Conservation (phyloP, 2,113 vertebrate genomes). For the Nymphicus hollandicus region DNA sequence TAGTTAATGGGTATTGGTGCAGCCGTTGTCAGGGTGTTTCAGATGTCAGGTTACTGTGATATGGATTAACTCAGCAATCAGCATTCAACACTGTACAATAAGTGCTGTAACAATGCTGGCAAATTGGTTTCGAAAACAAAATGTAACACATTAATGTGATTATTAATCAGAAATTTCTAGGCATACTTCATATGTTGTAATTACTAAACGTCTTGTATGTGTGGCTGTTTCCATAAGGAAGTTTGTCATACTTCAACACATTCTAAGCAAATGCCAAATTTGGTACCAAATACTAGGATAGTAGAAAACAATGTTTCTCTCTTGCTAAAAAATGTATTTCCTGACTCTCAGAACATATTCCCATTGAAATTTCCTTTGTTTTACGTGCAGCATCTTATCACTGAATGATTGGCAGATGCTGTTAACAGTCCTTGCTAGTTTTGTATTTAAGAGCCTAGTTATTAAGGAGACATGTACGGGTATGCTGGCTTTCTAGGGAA, state of each 20-base stretch:
- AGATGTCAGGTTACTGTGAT: not conserved
- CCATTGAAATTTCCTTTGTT: not conserved
- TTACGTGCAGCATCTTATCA: not conserved
- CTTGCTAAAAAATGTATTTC: not conserved
- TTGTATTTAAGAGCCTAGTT: not conserved
- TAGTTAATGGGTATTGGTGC: not conserved
- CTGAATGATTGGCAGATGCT: not conserved
- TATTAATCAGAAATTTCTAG: slow-evolving; percentile 32
- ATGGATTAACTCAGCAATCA: not conserved
- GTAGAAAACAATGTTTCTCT: not conserved
- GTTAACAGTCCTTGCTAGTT: not conserved
- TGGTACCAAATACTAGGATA: not conserved
- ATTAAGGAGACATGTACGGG: not conserved
- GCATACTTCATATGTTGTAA: not conserved
- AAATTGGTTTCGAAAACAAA: slow-evolving; percentile 28
- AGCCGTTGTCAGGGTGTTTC: not conserved
- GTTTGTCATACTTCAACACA: not conserved
- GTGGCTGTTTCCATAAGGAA: not conserved
- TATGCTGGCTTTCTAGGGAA: not conserved
- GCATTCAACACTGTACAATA: not conserved
- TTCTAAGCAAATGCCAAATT: not conserved
- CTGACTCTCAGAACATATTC: not conserved
- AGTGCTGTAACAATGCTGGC: not conserved
- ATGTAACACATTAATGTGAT: not conserved
- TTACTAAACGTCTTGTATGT: not conserved